Evolutionary conservation across 2,113 vertebrate species (phyloP).

Genomic region (Anhinga anhinga): DNA sequence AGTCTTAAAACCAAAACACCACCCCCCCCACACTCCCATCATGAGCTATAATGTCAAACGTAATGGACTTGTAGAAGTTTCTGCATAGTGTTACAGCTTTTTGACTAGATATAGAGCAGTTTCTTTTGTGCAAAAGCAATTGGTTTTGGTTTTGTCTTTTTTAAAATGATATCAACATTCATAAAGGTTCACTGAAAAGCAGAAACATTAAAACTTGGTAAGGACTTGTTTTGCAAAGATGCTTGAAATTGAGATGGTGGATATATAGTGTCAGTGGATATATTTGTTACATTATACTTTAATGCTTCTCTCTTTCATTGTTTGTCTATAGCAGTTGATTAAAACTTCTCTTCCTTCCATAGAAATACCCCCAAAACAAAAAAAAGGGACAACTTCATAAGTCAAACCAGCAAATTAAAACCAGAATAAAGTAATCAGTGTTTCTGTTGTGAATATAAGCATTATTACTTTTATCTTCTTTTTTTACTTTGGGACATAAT

Average conservation of each 20-base stretch:
- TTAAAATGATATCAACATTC: rapidly evolving
- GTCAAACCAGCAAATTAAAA: not conserved
- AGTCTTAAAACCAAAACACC: not conserved
- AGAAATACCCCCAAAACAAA: not conserved
- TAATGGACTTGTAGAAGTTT: not conserved
- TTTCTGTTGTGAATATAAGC: not conserved
- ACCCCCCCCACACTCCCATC: not conserved
- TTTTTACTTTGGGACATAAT: not conserved
- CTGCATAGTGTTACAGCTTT: not conserved
- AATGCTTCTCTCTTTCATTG: not conserved
- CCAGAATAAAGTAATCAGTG: not conserved
- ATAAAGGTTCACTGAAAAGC: not conserved
- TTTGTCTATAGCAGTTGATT: not conserved
- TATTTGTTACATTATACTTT: not conserved
- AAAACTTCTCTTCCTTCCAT: not conserved
- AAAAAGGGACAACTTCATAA: not conserved
- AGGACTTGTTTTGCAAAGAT: not conserved
- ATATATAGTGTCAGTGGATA: not conserved
- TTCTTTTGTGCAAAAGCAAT: not conserved
- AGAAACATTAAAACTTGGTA: not conserved
- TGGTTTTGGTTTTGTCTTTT: not conserved
- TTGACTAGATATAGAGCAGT: not conserved
- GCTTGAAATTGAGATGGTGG: not conserved
- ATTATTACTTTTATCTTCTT: not conserved
- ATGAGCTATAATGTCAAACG: not conserved